These are phyloP conservation scores for Neelides folsomi DNA, from an alignment of 2,888 invertebrate genomes.

Conservation along the genomic window DNA sequence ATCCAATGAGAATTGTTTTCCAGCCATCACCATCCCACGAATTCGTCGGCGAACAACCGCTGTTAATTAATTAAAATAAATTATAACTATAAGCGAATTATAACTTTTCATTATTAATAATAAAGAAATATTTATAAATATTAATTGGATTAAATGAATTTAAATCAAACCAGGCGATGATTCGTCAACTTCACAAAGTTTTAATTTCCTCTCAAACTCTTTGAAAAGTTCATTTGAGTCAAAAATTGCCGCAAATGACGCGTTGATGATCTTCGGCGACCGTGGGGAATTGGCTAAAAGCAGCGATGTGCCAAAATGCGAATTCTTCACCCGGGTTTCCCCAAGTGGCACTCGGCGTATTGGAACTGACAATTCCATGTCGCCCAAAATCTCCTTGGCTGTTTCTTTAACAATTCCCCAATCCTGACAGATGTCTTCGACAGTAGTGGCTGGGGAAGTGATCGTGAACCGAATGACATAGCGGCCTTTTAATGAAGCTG, in stretches of 20 bases:
- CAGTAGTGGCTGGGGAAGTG: slow-evolving; percentile 65
- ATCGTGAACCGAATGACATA: slow-evolving; percentile 61
- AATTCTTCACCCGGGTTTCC: slow-evolving; percentile 71
- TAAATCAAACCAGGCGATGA: slow-evolving; percentile 55
- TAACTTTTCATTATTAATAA: no score
- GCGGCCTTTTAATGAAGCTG: slow-evolving; percentile 59
- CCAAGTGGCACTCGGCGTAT: slow-evolving; percentile 34
- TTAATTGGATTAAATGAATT: no score
- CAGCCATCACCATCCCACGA: slow-evolving; percentile 74
- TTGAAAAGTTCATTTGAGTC: slow-evolving; percentile 59
- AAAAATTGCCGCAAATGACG: slow-evolving; percentile 80
- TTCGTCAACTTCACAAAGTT: slow-evolving; percentile 56
- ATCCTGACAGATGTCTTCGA: slow-evolving; percentile 52
- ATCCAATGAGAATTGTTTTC: slow-evolving; percentile 72
- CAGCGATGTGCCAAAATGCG: slow-evolving; percentile 83
- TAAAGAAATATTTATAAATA: no score
- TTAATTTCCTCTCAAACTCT: slow-evolving; percentile 58
- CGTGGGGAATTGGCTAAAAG: slow-evolving; percentile 86
- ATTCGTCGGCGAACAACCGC: slow-evolving; percentile 71
- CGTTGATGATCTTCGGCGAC: slow-evolving; percentile 92
- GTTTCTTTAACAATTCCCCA: slow-evolving; percentile 62
- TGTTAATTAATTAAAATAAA: slow-evolving; percentile 10
- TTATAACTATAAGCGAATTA: not conserved
- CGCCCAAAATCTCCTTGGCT: slow-evolving; percentile 53
- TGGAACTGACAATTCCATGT: slow-evolving; percentile 43